Percentiles rank a stretch among this genome's conserved stretches.
These are phyloP conservation scores for Argyresthia albistria DNA, from an alignment of 2,888 invertebrate species.

Conservation along the genomic window DNA sequence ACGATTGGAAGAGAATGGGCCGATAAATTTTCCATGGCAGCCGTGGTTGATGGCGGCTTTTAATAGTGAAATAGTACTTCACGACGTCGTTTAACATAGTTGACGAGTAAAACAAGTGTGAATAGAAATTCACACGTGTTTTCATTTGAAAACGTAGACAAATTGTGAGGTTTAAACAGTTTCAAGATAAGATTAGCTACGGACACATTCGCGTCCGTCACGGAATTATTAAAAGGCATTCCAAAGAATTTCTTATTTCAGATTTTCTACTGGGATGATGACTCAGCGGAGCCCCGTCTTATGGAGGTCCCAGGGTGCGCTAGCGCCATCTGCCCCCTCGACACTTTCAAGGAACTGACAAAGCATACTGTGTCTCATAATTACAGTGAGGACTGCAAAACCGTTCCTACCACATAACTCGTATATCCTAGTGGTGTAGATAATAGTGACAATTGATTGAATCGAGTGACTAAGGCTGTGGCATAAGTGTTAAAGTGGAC, in stretches of 20 bases:
- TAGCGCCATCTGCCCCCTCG: constrained; percentile 60
- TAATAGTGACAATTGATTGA: constrained; percentile 11
- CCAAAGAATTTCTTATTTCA: constrained; percentile 24
- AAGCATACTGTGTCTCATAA: constrained; percentile 53
- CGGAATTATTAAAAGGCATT: not conserved
- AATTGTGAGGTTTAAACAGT: too few relatives aligned
- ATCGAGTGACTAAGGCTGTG: constrained; percentile 33
- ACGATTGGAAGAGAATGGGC: too few relatives aligned
- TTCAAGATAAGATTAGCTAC: too few relatives aligned
- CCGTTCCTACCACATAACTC: constrained; percentile 27
- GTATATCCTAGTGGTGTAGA: not conserved
- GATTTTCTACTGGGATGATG: constrained; percentile 70
- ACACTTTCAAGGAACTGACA: constrained; percentile 58
- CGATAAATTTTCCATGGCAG: too few relatives aligned
- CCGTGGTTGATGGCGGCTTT: too few relatives aligned
- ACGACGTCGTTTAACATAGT: too few relatives aligned
- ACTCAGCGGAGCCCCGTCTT: constrained; percentile 55
- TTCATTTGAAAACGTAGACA: too few relatives aligned
- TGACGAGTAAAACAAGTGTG: too few relatives aligned
- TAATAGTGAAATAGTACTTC: too few relatives aligned
- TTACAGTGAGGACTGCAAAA: constrained; percentile 54
- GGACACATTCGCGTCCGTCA: too few relatives aligned
- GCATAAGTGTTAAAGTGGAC: not conserved
- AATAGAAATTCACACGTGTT: too few relatives aligned
- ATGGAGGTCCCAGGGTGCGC: constrained; percentile 68